Conservation (phyloP, 2,888 invertebrate species). For the Dolichopus griseipennis region DNA sequence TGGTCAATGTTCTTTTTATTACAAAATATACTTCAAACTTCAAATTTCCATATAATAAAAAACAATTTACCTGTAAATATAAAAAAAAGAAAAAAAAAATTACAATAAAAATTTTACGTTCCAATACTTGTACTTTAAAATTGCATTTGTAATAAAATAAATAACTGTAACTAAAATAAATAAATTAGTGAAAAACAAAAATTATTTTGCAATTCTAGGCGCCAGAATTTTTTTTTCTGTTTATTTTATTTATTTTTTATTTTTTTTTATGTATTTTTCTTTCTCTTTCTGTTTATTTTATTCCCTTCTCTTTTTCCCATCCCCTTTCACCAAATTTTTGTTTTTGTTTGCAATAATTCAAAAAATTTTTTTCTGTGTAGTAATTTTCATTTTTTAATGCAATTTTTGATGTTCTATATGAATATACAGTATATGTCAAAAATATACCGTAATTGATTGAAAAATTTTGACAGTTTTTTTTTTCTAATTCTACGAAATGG, state of each 20-base stretch:
- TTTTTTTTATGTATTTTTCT: too few species aligned
- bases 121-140: neutral
- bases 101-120: neutral
- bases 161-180: neutral
- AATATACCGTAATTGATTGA: too few species aligned
- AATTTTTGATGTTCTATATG: too few species aligned
- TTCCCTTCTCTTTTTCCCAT: neutral
- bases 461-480: too few species aligned
- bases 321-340: too few species aligned
- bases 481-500: too few species aligned
- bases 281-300: too few species aligned
- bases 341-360: too few species aligned
- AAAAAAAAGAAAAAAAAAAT: neutral
- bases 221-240: neutral
- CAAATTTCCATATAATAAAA: neutral
- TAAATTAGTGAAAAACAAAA: neutral
- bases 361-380: too few species aligned
- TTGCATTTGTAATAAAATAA: constrained; percentile 1
- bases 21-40: neutral
- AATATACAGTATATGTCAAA: too few species aligned
- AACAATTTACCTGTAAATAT: neutral
- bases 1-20: neutral
- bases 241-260: neutral
- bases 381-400: too few species aligned
- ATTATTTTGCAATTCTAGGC: neutral